Evolutionary conservation across 2,888 invertebrate species (phyloP), one percentile per base, ranked within the genome.

Genomic region (Tanytarsus gracilentus): DNA sequence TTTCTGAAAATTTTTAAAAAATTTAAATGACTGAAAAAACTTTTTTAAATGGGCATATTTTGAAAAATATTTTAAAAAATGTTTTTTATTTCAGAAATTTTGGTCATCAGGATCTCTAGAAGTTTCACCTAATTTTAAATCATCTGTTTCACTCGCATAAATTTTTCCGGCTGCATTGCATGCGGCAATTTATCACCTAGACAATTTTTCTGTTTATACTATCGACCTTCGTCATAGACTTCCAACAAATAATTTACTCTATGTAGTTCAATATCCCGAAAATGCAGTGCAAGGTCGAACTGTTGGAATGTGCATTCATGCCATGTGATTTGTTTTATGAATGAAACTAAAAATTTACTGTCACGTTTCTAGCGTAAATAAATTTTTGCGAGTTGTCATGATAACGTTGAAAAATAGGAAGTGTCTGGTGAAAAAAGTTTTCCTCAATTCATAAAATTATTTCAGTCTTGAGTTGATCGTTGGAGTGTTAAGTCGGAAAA

Each of bases 271-370:
- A 44, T 21, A 44, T 18, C 23, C 44, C 11, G 21, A 21, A 44
- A 44, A 44, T 44, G 44, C 44, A 44, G 44, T 44, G 23, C 44
- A 44, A 44, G 44, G 44, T 18, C 44, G 23, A 44, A 18, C n/a
- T n/a, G n/a, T n/a, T n/a, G n/a, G 3, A 23, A 40, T 44, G n/a
- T 11, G n/a, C 33, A 33, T 33, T 33, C n/a, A 11, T n/a, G n/a
- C 33, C 33, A n/a, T n/a, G n/a, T n/a, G n/a, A n/a, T n/a, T 33
- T 16, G 18, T 44, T 44, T 44, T 44, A 44, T 44, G 44, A 44
- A 44, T 44, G 44, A 21, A 44, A 44, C 18, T 18, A 23, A 23
- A 44, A n/a, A n/a, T 18, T 18, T 8, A 18, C 23, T 44, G 18
- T 18, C 11, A 21, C 21, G 44, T 23, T 18, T 44, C 44, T 44